A percentile compares a stretch with the other conserved stretches of the same genome.
These are phyloP conservation scores for Acronicta leporina DNA, from an alignment of 2,888 invertebrate genomes.

Conservation along the genomic window DNA sequence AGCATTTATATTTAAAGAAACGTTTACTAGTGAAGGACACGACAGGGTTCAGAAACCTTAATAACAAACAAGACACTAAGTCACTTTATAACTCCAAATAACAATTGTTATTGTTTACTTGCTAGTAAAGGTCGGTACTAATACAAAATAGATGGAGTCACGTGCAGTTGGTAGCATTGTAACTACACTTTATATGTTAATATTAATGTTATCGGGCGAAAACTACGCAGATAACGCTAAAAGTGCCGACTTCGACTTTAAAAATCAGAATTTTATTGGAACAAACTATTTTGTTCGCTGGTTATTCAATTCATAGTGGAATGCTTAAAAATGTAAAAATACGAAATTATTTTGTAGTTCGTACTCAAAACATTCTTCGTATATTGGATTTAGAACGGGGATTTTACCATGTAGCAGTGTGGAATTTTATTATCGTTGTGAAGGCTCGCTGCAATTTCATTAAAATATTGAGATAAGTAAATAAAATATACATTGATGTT, in stretches of 20 bases:
- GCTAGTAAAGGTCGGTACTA: conserved; percentile 39
- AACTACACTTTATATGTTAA: conserved; percentile 56
- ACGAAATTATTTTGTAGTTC: conserved; percentile 17
- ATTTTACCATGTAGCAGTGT: conserved; percentile 7
- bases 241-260: conserved; percentile 28
- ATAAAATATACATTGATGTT: not conserved
- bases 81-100: conserved; percentile 8
- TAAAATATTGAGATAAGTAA: not conserved
- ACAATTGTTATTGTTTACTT: conserved; percentile 16
- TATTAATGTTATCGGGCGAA: conserved; percentile 31
- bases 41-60: not conserved
- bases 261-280: conserved; percentile 39
- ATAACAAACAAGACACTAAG: conserved; percentile 28
- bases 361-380: conserved; percentile 6
- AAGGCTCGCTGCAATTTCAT: not conserved
- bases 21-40: not conserved
- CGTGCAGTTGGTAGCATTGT: conserved; percentile 27
- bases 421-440: not conserved
- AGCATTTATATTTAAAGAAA: not conserved
- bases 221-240: conserved; percentile 42
- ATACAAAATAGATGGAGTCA: conserved; percentile 32
- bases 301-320: conserved; percentile 23
- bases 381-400: conserved; percentile 4
- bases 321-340: conserved; percentile 36
- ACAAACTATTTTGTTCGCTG: conserved; percentile 28